A percentile compares a stretch with the other conserved stretches of the same genome.
Evolutionary conservation across 1,140 invertebrate species (phyloP).

Genomic region (Lasioglossum albipes): DNA sequence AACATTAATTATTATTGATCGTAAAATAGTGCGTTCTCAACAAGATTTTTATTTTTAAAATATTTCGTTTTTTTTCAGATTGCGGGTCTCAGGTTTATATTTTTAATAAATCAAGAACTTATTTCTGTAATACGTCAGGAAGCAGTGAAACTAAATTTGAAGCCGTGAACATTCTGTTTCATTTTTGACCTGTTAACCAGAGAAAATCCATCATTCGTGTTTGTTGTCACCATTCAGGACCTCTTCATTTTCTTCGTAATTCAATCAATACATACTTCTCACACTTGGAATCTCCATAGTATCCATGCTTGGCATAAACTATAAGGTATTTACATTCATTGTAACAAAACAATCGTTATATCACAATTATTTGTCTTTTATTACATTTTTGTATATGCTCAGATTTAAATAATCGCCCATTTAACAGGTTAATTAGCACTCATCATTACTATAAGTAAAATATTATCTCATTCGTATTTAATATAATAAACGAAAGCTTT

Average conservation of each 20-base stretch:
- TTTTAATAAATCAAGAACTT: constrained; percentile 95
- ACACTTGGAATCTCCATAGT: too few species aligned
- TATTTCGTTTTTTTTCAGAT: constrained; percentile 83
- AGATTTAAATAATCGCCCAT: too few species aligned
- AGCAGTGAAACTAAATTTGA: constrained; percentile 86
- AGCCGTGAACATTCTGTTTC: constrained; percentile 63
- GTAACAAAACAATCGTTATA: too few species aligned
- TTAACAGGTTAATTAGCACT: constrained; percentile 14
- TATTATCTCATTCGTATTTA: constrained; percentile 15
- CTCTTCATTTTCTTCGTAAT: too few species aligned
- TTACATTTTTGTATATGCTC: too few species aligned
- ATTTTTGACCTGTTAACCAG: not conserved
- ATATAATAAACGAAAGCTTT: constrained; percentile 25
- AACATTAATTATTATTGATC: too few species aligned
- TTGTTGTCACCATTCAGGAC: too few species aligned
- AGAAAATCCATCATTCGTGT: too few species aligned
- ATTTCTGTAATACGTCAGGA: constrained; percentile 92
- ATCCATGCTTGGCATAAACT: too few species aligned
- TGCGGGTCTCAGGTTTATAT: constrained; percentile 93
- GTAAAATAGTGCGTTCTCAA: not conserved
- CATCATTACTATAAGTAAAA: not conserved
- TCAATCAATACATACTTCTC: too few species aligned
- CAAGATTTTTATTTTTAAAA: not conserved
- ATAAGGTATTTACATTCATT: too few species aligned
- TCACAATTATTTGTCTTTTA: too few species aligned